Conservation (phyloP, 2,113 vertebrate genomes). For the Lethenteron camtschaticum region DNA sequence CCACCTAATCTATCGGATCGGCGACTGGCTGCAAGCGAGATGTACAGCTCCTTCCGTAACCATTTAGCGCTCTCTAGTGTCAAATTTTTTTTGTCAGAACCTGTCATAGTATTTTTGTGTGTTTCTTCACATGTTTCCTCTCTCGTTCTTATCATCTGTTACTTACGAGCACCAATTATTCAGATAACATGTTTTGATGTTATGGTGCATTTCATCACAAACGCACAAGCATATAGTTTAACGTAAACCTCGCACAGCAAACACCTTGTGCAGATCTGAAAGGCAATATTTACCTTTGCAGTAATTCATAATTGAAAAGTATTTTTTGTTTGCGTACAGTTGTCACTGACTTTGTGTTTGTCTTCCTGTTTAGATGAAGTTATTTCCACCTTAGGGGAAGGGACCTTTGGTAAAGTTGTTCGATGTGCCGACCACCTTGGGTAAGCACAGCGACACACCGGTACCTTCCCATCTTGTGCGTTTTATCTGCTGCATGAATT, state of each 20-base stretch:
- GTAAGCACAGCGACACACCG: conserved; percentile 13
- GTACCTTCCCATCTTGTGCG: neutral
- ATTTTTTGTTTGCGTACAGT: neutral
- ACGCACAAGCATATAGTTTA: neutral
- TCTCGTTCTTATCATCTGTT: neutral
- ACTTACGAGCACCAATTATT: neutral
- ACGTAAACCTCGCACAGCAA: neutral
- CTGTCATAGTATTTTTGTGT: neutral
- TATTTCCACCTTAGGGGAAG: conserved; percentile 78
- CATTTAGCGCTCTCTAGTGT: conserved; percentile 32
- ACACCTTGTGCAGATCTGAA: neutral
- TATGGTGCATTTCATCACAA: neutral
- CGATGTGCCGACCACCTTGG: conserved; percentile 76
- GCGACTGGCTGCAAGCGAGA: conserved; percentile 88
- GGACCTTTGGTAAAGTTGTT: conserved; percentile 93
- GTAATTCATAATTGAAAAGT: neutral
- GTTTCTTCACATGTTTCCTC: neutral
- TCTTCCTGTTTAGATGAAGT: conserved; percentile 78
- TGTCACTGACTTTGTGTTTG: conserved; percentile 15
- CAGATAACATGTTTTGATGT: neutral
- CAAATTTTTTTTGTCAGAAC: neutral
- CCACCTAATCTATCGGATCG: conserved; percentile 91
- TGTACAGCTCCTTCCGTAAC: conserved; percentile 78
- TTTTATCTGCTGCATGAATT: neutral
- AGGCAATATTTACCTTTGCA: neutral